These are phyloP conservation scores for Pterocles orientalis DNA, from an alignment of 2,113 vertebrate genomes.

Conservation along the genomic window DNA sequence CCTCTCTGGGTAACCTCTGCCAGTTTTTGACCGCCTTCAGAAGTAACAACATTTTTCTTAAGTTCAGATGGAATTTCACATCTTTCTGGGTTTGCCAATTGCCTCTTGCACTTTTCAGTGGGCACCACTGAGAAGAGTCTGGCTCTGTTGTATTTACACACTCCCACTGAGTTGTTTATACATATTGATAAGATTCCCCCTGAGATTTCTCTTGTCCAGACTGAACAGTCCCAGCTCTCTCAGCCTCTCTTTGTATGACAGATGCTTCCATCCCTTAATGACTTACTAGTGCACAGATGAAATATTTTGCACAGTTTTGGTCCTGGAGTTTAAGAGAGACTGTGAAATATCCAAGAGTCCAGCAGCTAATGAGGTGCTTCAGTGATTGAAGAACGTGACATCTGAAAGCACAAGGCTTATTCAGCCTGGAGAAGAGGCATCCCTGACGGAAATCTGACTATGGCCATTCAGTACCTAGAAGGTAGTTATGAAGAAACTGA, in stretches of 20 bases:
- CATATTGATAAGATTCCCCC: background rate
- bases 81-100: background rate
- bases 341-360: background rate
- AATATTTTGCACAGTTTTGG: background rate
- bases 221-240: background rate
- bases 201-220: background rate
- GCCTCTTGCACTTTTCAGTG: background rate
- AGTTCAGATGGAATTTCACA: background rate
- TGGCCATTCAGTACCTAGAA: background rate
- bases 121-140: background rate
- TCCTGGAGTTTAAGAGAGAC: background rate
- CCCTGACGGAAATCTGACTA: background rate
- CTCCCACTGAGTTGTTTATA: background rate
- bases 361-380: background rate
- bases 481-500: background rate
- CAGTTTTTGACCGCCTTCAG: background rate
- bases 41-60: background rate
- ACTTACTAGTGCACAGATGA: background rate
- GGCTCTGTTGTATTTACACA: background rate
- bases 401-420: background rate
- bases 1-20: background rate
- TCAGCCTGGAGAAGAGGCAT: background rate
- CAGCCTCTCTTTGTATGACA: accelerated
- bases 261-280: background rate
- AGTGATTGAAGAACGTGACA: background rate